These are phyloP conservation scores for Sitta carolinensis DNA, from an alignment of 2,797 vertebrate genomes.

Conservation along the genomic window DNA sequence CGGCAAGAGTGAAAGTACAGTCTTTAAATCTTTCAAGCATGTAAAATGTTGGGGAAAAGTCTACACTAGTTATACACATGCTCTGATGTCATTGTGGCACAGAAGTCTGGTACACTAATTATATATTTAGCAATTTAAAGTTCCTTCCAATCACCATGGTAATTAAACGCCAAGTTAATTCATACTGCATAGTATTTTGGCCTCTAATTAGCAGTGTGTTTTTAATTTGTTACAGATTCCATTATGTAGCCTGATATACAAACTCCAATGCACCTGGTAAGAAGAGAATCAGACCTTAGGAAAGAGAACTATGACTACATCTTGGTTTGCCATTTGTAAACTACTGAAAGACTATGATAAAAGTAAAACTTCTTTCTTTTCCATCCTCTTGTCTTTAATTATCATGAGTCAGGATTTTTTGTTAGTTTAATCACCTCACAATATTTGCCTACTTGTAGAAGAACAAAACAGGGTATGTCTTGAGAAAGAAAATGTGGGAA, in stretches of 20 bases:
- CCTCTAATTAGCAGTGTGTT: constrained; percentile 23
- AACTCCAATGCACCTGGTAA: not conserved
- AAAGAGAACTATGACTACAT: not conserved
- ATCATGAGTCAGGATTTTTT: not conserved
- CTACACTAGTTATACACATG: not conserved
- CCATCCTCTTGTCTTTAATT: not conserved
- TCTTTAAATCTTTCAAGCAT: constrained; percentile 10
- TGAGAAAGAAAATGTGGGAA: not conserved
- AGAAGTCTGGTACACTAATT: constrained; percentile 37
- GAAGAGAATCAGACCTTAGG: not conserved
- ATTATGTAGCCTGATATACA: not conserved
- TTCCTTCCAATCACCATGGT: constrained; percentile 15
- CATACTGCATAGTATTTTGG: not conserved
- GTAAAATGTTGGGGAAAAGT: not conserved
- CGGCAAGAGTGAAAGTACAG: not conserved
- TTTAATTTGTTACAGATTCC: not conserved
- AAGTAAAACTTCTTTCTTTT: not conserved
- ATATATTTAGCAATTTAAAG: constrained; percentile 26
- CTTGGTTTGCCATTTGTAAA: not conserved
- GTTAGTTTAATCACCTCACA: not conserved
- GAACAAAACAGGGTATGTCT: not conserved
- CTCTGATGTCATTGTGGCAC: not conserved
- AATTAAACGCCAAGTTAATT: constrained; percentile 37
- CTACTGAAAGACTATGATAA: not conserved
- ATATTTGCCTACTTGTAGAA: not conserved